A percentile compares a stretch with the other conserved stretches of the same genome.
Conservation (phyloP, 2,113 vertebrate genomes). For the Nycticebus coucang region DNA sequence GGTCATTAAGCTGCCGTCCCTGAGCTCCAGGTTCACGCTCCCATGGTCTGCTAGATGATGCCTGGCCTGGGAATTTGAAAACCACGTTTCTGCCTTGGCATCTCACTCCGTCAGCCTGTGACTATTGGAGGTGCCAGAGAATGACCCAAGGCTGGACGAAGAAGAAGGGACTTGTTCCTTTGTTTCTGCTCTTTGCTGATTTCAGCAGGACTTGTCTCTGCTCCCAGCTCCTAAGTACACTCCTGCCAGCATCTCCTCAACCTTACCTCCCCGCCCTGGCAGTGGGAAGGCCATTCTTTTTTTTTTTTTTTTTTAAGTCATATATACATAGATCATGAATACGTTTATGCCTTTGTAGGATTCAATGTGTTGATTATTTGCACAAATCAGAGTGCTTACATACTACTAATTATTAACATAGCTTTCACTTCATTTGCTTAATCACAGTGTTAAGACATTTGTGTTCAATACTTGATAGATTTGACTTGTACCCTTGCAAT, state of each 20-base stretch:
- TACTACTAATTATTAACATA: no score
- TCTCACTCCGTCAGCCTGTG: background rate
- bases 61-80: background rate
- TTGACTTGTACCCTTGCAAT: no score
- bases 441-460: no score
- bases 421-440: no score
- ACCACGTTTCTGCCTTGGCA: background rate
- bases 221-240: background rate
- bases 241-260: background rate
- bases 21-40: background rate
- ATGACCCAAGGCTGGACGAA: background rate
- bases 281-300: background rate
- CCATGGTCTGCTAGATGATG: background rate
- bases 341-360: no score
- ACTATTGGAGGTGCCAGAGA: background rate
- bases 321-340: no score
- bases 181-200: background rate
- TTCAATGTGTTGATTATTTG: no score
- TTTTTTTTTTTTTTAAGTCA: no score
- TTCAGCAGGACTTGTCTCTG: background rate
- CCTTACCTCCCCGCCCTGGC: background rate
- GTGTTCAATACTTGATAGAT: no score
- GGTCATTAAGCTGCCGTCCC: background rate
- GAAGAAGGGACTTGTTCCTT: background rate
- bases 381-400: no score